phyloP scores from a whole-genome alignment of 2,113 vertebrate species.

The Odocoileus virginianus region DNA sequence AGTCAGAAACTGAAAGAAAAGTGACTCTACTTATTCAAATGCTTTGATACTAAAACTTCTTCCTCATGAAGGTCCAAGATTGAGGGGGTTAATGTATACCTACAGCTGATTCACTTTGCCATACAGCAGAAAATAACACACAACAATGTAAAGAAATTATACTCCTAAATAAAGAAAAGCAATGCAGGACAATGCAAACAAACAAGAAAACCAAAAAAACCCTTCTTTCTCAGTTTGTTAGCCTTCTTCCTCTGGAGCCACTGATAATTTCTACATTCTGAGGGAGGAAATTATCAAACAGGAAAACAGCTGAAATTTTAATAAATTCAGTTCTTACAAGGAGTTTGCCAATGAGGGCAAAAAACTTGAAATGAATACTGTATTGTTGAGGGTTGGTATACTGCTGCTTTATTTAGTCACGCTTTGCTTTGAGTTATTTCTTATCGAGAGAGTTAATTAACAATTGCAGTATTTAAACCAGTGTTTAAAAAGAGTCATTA shows the following conservation, averaged over 20 bases:
- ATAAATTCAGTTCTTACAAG: not conserved
- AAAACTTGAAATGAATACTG: not conserved
- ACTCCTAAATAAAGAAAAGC: not conserved
- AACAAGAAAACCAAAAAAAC: not conserved
- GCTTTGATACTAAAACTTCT: not conserved
- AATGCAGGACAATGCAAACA: not conserved
- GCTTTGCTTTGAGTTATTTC: constrained; percentile 13
- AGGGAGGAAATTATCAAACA: constrained; percentile 11
- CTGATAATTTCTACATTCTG: not conserved
- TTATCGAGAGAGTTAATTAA: constrained; percentile 41
- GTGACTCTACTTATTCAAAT: not conserved
- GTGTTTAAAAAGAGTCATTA: not conserved
- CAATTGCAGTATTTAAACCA: not conserved
- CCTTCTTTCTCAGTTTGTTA: not conserved
- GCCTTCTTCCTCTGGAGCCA: not conserved
- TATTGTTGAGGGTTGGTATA: not conserved
- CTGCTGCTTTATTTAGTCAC: not conserved
- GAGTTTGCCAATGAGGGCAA: not conserved
- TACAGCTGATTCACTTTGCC: not conserved
- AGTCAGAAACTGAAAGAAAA: not conserved
- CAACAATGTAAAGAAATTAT: not conserved
- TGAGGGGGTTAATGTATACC: not conserved
- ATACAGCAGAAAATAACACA: not conserved
- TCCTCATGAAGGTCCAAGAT: not conserved
- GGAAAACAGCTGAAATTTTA: not conserved